Conservation (phyloP, 2,113 vertebrate species). For the Calyptomena viridis region DNA sequence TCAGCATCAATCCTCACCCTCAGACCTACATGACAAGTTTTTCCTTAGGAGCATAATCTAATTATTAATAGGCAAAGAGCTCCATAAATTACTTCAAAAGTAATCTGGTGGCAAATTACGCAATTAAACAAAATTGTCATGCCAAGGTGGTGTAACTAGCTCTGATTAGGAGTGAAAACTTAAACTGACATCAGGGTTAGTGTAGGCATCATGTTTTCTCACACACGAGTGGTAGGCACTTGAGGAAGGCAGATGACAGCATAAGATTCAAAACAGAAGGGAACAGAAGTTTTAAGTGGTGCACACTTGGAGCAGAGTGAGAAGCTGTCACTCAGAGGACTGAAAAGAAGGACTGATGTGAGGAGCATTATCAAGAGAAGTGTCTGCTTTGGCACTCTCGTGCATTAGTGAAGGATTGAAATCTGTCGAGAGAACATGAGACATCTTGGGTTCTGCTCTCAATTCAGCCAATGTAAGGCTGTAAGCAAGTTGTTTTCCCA, state of each 20-base stretch:
- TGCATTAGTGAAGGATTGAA: neutral
- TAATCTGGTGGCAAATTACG: neutral
- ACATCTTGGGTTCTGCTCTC: neutral
- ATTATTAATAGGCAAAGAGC: neutral
- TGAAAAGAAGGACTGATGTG: neutral
- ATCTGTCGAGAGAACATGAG: neutral
- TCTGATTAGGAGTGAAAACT: neutral
- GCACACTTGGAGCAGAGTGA: neutral
- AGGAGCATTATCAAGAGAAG: neutral
- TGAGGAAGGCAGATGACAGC: neutral
- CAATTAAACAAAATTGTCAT: neutral
- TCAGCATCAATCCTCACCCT: neutral
- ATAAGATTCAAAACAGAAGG: neutral
- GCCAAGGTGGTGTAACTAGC: neutral
- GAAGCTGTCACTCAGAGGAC: neutral
- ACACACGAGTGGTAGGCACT: neutral
- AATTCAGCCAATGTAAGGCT: neutral
- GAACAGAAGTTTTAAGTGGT: neutral
- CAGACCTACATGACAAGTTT: neutral
- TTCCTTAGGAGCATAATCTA: neutral
- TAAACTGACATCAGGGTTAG: neutral
- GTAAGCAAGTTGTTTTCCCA: neutral
- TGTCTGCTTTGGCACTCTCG: neutral
- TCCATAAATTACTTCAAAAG: neutral
- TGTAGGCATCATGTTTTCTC: neutral